Evolutionary conservation across 1,140 invertebrate genomes (phyloP).

Genomic region (Drosophila eugracilis): DNA sequence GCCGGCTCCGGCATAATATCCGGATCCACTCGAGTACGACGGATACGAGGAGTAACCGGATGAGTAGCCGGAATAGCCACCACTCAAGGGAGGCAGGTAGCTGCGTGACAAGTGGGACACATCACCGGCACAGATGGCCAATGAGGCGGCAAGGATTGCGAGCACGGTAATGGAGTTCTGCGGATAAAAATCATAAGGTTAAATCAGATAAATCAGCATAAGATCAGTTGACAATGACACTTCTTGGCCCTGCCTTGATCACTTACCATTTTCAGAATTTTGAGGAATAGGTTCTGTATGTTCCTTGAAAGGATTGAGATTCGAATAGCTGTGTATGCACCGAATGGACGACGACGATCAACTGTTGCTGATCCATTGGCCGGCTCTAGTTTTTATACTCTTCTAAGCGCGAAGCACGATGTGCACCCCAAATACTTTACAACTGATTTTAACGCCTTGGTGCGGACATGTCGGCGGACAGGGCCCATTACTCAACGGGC

Average conservation of each 20-base stretch:
- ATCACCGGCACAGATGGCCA: constrained; percentile 56
- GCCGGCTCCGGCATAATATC: constrained; percentile 39
- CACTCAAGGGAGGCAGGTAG: constrained; percentile 63
- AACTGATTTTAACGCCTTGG: constrained; percentile 59
- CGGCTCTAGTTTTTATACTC: constrained; percentile 58
- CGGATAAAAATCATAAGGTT: not conserved
- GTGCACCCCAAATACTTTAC: constrained; percentile 55
- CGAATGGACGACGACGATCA: constrained; percentile 34
- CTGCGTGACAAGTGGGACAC: constrained; percentile 66
- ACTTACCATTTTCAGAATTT: constrained; percentile 41
- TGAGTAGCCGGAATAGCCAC: constrained; percentile 32
- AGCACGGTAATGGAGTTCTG: constrained; percentile 43
- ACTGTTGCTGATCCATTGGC: constrained; percentile 44
- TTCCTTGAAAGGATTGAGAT: not conserved
- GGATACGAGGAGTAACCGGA: constrained; percentile 52
- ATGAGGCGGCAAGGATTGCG: constrained; percentile 32
- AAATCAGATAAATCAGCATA: not conserved
- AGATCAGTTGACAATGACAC: too few species aligned
- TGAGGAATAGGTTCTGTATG: not conserved
- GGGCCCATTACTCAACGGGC: constrained; percentile 62
- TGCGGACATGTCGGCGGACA: constrained; percentile 58
- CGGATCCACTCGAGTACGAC: constrained; percentile 47
- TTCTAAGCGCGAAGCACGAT: constrained; percentile 37
- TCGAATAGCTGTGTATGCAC: constrained; percentile 25
- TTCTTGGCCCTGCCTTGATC: not conserved